Percentiles rank a stretch among this genome's conserved stretches.
phyloP scores from a whole-genome alignment of 1,140 invertebrate species.

The Tetramorium parvispinum region DNA sequence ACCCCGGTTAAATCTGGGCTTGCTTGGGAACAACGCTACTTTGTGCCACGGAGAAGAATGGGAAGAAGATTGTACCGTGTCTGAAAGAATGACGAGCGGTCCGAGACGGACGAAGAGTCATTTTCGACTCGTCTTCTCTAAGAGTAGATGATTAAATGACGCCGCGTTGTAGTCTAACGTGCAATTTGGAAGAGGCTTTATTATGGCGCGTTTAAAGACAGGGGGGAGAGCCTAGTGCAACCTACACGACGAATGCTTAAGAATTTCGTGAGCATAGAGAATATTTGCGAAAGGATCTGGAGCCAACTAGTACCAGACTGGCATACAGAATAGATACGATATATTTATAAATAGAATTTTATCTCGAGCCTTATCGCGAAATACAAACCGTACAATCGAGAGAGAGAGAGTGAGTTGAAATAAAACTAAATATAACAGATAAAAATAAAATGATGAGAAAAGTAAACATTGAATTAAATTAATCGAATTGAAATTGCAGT shows the following conservation, averaged over 20 bases:
- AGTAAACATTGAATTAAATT: conserved; percentile 24
- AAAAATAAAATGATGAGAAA: conserved; percentile 23
- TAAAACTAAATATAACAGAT: background rate
- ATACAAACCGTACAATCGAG: background rate
- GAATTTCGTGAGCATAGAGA: background rate
- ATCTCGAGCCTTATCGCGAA: background rate
- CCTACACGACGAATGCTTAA: background rate
- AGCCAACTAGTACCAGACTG: background rate
- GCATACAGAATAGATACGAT: background rate
- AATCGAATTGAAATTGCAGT: conserved; percentile 6
- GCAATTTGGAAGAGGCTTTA: conserved; percentile 44
- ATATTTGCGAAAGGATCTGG: background rate
- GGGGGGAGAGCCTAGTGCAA: background rate
- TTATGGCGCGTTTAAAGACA: conserved; percentile 20
- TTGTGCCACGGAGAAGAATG: conserved; percentile 18
- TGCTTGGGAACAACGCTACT: conserved; percentile 40
- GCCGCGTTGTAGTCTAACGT: conserved; percentile 52
- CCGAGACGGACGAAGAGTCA: conserved; percentile 13
- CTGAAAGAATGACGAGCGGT: conserved; percentile 45
- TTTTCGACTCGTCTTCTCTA: conserved; percentile 29
- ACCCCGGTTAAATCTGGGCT: conserved; percentile 28
- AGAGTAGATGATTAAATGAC: conserved; percentile 40
- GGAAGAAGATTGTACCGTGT: conserved; percentile 48
- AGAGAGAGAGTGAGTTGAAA: background rate
- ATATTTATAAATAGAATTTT: background rate